Base-by-base conservation (phyloP, 1,140 invertebrate genomes). In the Dufourea novaeangliae region DNA sequence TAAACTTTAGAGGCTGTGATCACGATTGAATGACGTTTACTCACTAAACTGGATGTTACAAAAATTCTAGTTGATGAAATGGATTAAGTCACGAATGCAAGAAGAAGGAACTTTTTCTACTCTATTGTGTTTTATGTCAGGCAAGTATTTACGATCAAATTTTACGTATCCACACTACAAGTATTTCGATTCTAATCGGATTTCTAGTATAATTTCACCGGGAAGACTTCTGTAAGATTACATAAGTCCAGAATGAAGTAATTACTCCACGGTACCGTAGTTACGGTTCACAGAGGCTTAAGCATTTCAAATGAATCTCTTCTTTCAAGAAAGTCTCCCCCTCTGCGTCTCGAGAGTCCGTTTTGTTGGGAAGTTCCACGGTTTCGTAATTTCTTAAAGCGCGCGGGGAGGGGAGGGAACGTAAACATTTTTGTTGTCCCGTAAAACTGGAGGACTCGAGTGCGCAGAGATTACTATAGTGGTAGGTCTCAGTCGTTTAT, bases 381-480 rank as follows among this genome's bases (percentile, higher is more conserved):
- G 46, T 37, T 27, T 56, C 50, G 34, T 56, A n/a, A n/a, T 56
- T 4, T 11, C 14, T 7, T n/a, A n/a, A 34, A 8, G 5, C 1
- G 3, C 14, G 2, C n/a, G n/a, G n/a, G n/a, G n/a, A n/a, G n/a
- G n/a, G n/a, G n/a, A 8, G 11, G 12, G 37, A 10, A 32, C 59
- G 46, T 64, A 44, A 41, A 34, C 17, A 74, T 56, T 74, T 50
- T 56, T 44, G 39, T 25, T 20, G 37, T 37, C 11, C 10, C n/a
- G 61, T 66, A 34, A n/a, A 64, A 64, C 32, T 3, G n/a, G 20
- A 17, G 14, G 20, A 34, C n/a, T 54, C 46, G 1, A 61, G 27
- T 11, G 25, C 27, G 8, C 32, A 1, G 10, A 39, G 25, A 22
- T 34, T 29, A 4, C n/a, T 14, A 6, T 37, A 10, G 10, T n/a